Evolutionary conservation across 2,797 vertebrate species (phyloP), one percentile per base, ranked within the genome.

Genomic region (Rhyacichthys aspro): DNA sequence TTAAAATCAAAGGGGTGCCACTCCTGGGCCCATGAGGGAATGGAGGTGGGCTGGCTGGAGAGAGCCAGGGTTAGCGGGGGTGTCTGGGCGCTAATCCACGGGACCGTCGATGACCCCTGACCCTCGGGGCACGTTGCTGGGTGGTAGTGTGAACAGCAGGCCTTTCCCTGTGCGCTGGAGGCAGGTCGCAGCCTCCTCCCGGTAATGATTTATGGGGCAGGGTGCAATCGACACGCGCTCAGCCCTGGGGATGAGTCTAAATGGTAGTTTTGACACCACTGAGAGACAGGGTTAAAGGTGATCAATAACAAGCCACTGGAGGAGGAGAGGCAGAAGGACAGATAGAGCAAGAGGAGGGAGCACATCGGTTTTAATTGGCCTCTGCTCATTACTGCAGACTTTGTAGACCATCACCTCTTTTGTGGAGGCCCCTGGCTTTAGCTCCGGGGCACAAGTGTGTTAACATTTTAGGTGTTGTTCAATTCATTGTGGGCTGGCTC

Each of bases 231-330:
- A 95, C 94, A 93, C 94, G 82, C 78, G 82, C 73, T 82, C 84
- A 84, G 92, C 93, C 93, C 90, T 78, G 67, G 94, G 92, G 94
- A 94, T 86, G 84, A 89, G 69, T 85, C 91, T 95, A 95, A 96
- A 95, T 93, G 94, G 94, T 93, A 91, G 94, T 93, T 93, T 93
- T 94, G 93, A 95, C 95, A 96, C 91, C 88, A 82, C 86, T 93
- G 93, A 93, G 93, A 92, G 93, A 89, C 89, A 88, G 92, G 95
- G 95, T 95, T 95, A 96, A 95, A 96, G 95, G 94, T 95, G 94
- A 94, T 95, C 95, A 94, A 95, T 96, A 95, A 95, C 93, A 93
- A 94, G 93, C 66, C 85, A 86, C 84, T 76, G 80, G 88, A 89
- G 82, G 82, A 89, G 78, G 70, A 77, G 60, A 76, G 78, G 73